A percentile compares a stretch with the other conserved stretches of the same genome.
phyloP scores from a whole-genome alignment of 2,113 vertebrate genomes.

The Noctilio leporinus region DNA sequence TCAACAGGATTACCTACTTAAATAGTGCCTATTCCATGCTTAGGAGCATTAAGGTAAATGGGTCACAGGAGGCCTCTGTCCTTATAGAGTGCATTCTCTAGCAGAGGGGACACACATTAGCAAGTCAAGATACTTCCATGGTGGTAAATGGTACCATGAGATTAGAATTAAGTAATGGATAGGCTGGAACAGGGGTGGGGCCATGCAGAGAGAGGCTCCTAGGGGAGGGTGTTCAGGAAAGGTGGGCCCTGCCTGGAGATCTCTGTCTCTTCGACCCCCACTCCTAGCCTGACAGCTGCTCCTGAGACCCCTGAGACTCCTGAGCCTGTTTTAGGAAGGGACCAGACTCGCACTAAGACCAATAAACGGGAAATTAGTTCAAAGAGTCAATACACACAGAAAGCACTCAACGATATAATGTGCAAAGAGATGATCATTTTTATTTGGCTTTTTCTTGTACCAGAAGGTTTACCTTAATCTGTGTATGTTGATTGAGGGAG shows the following conservation, averaged over 20 bases:
- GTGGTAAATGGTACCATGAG: neutral
- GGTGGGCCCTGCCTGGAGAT: neutral
- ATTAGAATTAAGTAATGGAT: neutral
- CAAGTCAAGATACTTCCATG: neutral
- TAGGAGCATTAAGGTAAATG: neutral
- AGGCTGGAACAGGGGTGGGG: neutral
- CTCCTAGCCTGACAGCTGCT: neutral
- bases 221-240: neutral
- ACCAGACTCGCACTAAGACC: neutral
- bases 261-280: neutral
- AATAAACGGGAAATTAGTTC: slow-evolving; percentile 39
- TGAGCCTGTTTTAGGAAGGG: neutral
- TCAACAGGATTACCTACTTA: too few species aligned
- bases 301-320: too few species aligned
- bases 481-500: neutral
- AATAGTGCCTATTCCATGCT: neutral
- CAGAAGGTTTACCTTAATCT: neutral
- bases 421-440: neutral
- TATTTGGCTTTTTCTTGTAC: neutral
- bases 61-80: neutral
- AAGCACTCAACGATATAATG: slow-evolving; percentile 16
- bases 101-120: neutral
- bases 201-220: neutral
- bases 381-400: slow-evolving; percentile 25
- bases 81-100: neutral